Conservation (phyloP, 2,888 invertebrate genomes). For the Cephonodes hylas region DNA sequence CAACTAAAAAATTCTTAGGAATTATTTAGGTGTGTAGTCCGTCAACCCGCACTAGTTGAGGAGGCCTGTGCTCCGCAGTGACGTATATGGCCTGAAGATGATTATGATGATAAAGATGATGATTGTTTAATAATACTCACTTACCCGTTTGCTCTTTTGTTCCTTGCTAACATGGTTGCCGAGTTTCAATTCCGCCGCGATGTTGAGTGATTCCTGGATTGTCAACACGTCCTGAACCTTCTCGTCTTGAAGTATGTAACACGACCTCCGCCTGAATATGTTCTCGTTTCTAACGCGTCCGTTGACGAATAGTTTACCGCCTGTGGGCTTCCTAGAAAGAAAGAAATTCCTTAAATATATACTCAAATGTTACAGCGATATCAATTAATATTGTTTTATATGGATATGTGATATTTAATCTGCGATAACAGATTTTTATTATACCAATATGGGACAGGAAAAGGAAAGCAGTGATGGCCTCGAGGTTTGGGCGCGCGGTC, state of each 20-base stretch:
- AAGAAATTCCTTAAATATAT: neutral
- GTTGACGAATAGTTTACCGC: constrained; percentile 88
- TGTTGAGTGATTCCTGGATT: constrained; percentile 91
- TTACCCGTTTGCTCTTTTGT: constrained; percentile 86
- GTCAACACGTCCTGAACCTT: constrained; percentile 90
- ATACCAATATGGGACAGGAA: too few relatives aligned
- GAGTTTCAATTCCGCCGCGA: constrained; percentile 93
- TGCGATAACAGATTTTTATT: too few relatives aligned
- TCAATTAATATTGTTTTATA: too few relatives aligned
- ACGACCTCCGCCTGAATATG: constrained; percentile 86
- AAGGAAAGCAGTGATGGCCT: too few relatives aligned
- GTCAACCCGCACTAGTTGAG: too few relatives aligned
- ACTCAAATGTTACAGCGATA: too few relatives aligned
- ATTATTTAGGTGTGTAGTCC: too few relatives aligned
- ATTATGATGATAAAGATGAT: neutral
- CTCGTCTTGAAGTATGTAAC: constrained; percentile 95
- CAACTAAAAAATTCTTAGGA: too few relatives aligned
- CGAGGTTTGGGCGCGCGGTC: too few relatives aligned
- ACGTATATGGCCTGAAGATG: too few relatives aligned
- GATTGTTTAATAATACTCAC: constrained; percentile 17
- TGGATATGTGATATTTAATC: too few relatives aligned
- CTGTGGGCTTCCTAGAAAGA: constrained; percentile 63
- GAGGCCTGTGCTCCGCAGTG: too few relatives aligned
- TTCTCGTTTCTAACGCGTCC: constrained; percentile 84
- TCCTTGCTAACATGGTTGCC: constrained; percentile 81